Evolutionary conservation across 1,140 invertebrate genomes (phyloP).

Genomic region (Drosophila nigrodunni): DNA sequence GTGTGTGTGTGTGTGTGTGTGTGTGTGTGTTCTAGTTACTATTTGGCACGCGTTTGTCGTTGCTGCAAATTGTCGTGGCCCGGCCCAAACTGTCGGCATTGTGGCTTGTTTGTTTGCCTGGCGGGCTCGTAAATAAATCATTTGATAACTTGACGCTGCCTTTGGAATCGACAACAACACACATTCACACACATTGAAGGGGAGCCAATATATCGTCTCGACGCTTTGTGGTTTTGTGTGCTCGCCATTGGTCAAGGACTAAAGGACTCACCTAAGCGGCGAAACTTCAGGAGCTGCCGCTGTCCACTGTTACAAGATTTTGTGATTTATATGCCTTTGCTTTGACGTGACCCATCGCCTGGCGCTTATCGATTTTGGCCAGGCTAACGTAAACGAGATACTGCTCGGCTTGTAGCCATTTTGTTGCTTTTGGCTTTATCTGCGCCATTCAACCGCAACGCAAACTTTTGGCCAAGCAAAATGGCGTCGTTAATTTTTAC

Average conservation of each 20-base stretch:
- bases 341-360: constrained; percentile 66
- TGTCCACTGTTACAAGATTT: constrained; percentile 76
- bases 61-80: constrained; percentile 66
- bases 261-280: constrained; percentile 74
- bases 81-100: constrained; percentile 32
- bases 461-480: constrained; percentile 68
- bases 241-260: constrained; percentile 66
- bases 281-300: constrained; percentile 49
- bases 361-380: constrained; percentile 48
- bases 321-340: constrained; percentile 80
- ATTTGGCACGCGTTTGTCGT: constrained; percentile 60
- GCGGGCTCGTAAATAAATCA: constrained; percentile 80
- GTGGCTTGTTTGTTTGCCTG: constrained; percentile 76
- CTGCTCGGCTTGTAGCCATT: constrained; percentile 53
- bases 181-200: constrained; percentile 3
- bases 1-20: not conserved
- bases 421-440: constrained; percentile 69
- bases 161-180: constrained; percentile 40
- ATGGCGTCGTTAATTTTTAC: constrained; percentile 79
- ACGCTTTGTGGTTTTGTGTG: constrained; percentile 19
- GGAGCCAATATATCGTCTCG: constrained; percentile 20
- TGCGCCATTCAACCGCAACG: constrained; percentile 41
- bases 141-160: constrained; percentile 80
- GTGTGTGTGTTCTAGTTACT: constrained; percentile 21
- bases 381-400: constrained; percentile 16